These are phyloP conservation scores for Proterorhinus semilunaris DNA, from an alignment of 2,113 vertebrate genomes.

Conservation along the genomic window DNA sequence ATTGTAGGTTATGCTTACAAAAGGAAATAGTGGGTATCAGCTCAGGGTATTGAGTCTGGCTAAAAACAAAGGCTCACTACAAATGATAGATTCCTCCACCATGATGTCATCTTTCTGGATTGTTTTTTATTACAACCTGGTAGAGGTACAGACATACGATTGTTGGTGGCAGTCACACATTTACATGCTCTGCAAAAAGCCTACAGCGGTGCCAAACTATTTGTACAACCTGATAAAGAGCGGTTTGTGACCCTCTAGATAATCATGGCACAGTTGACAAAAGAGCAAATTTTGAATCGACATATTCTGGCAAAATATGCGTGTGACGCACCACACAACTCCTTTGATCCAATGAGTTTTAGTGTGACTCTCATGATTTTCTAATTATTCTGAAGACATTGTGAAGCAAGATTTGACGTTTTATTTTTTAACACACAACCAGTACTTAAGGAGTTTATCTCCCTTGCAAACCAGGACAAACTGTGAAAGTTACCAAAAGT, in stretches of 20 bases:
- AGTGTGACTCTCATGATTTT: constrained; percentile 4
- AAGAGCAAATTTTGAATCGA: no score
- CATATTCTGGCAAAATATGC: no score
- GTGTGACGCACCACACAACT: not conserved
- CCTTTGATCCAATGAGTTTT: constrained; percentile 16
- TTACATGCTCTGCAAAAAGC: not conserved
- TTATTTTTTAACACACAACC: no score
- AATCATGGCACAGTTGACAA: not conserved
- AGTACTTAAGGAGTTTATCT: constrained; percentile 11
- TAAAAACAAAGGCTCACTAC: not conserved
- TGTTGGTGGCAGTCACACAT: constrained; percentile 7
- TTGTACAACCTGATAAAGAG: constrained; percentile 62
- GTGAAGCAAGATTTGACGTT: no score
- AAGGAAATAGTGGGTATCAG: constrained; percentile 20
- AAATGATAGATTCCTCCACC: constrained; percentile 37
- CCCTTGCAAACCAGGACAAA: no score
- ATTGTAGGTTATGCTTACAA: not conserved
- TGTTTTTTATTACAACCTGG: constrained; percentile 6
- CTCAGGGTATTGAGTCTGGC: not conserved
- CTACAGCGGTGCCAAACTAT: constrained; percentile 17
- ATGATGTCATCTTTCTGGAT: constrained; percentile 47
- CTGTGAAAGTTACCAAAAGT: not conserved
- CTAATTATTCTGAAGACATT: not conserved
- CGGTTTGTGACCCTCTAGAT: constrained; percentile 24
- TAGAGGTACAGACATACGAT: constrained; percentile 5